Base-by-base conservation (phyloP, 2,797 vertebrate species). In the Cygnus olor region DNA sequence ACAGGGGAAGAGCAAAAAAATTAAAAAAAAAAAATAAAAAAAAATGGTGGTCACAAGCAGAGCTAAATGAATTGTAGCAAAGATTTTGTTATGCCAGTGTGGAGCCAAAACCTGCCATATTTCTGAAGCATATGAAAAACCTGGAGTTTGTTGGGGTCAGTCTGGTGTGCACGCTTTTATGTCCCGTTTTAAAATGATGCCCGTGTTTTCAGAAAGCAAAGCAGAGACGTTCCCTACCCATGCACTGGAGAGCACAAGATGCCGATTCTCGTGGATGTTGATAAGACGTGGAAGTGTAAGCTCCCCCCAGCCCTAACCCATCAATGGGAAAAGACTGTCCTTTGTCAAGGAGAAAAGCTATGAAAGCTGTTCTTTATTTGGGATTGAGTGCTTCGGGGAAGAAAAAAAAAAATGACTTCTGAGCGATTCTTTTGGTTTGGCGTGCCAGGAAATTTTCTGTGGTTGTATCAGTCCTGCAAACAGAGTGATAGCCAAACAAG, bases 291-390 rank as follows among this genome's bases (percentile, higher is more conserved):
- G 73, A 73, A 53, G 76, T 89, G 69, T 90, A 91, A 84, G 83
- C 95, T 89, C 63, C 76, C 58, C 45, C 24, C 79, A 57, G 68
- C 32, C 61, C 9, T 7, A 66, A 64, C 49, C 64, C 74, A 76
- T 80, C 76, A 80, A 49, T 92, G 64, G 85, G 93, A 92, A 91
- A 94, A 97, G 88, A 84, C 66, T 83, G 73, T 86, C 44, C 85
- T 96, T 96, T 97, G 93, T 96, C 91, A 89, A 84, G 93, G 76
- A 95, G 60, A 85, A 90, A 92, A 88, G 40, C 95, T 96, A 72
- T 97, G 95, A 97, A 97, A 94, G 96, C 84, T 92, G 47, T 86
- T 96, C 94, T 95, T 96, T 97, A 96, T 97, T 92, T 3, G 1
- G 91, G 80, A 81, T 44, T 34, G 72, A 95, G 51, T 80, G 92